phyloP scores from a whole-genome alignment of 2,888 invertebrate genomes.

The Eilema caniola region DNA sequence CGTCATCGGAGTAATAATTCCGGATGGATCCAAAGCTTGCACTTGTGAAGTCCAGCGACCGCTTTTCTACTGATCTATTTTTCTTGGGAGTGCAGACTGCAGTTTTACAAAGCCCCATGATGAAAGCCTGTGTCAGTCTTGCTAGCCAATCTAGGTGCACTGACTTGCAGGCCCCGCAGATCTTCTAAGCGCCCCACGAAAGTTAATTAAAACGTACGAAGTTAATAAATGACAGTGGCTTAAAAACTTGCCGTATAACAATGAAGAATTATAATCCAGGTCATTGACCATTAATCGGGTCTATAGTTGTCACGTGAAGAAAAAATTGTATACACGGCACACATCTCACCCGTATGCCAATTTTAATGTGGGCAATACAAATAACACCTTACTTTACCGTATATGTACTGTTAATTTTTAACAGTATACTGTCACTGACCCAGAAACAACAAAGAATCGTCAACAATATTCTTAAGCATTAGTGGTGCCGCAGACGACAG shows the following conservation, averaged over 20 bases:
- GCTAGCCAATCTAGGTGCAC: too few species aligned
- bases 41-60: too few species aligned
- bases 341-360: not conserved
- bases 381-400: not conserved
- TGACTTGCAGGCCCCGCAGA: too few species aligned
- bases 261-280: not conserved
- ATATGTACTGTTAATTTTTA: slow-evolving; percentile 7
- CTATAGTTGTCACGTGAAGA: not conserved
- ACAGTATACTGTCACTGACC: slow-evolving; percentile 13
- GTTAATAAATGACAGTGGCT: not conserved
- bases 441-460: slow-evolving; percentile 26
- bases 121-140: too few species aligned
- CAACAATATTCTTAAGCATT: slow-evolving; percentile 17
- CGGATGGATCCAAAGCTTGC: too few species aligned
- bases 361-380: not conserved
- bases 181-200: too few species aligned
- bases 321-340: not conserved
- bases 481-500: too few species aligned
- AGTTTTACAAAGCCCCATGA: too few species aligned
- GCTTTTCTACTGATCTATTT: too few species aligned
- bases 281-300: not conserved
- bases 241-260: not conserved
- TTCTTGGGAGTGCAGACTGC: too few species aligned
- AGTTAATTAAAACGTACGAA: not conserved
- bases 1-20: too few species aligned